Evolutionary conservation across 2,888 invertebrate species (phyloP).

Genomic region (Chymomyza amoena): DNA sequence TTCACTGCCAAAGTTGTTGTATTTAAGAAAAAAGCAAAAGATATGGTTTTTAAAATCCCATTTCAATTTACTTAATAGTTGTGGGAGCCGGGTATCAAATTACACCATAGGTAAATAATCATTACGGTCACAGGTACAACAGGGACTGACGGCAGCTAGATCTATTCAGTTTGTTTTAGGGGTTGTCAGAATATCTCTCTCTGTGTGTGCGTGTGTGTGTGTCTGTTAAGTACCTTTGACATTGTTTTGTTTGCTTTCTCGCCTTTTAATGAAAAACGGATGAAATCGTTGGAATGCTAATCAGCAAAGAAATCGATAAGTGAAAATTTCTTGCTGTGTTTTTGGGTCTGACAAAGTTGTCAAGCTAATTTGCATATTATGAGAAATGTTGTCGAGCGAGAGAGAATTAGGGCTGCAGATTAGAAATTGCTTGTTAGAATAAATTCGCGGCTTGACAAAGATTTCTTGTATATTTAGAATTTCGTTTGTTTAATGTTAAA

Average conservation of each 20-base stretch:
- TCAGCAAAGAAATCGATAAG: constrained; percentile 68
- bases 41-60: constrained; percentile 3
- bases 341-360: not conserved
- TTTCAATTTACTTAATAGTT: constrained; percentile 70
- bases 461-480: too few species aligned
- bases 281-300: constrained; percentile 55
- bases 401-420: too few species aligned
- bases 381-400: not conserved
- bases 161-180: constrained; percentile 4
- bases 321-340: constrained; percentile 19
- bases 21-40: constrained; percentile 1
- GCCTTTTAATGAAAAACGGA: constrained; percentile 43
- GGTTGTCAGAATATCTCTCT: constrained; percentile 12
- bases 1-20: constrained; percentile 16
- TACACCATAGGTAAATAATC: constrained; percentile 30
- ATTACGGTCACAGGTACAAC: not conserved
- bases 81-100: constrained; percentile 57
- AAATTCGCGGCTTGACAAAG: too few species aligned
- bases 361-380: not conserved
- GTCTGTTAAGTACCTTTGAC: constrained; percentile 3
- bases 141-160: not conserved
- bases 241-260: constrained; percentile 41
- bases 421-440: too few species aligned
- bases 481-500: too few species aligned
- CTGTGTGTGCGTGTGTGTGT: not conserved